Base-by-base conservation (phyloP, 2,888 invertebrate genomes). In the Mantis religiosa region DNA sequence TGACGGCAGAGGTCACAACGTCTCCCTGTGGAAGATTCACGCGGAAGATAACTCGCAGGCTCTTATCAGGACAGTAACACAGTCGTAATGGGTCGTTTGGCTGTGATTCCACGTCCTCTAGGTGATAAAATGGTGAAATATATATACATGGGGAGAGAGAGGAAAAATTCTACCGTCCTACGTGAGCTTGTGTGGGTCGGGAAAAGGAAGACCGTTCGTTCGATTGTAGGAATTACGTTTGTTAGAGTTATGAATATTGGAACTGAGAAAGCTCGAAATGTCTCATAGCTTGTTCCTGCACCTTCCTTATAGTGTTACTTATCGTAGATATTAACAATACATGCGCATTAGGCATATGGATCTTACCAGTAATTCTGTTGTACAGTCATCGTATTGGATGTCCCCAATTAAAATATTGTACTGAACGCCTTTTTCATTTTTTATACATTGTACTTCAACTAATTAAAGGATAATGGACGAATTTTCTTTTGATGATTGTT, bases 1-100 rank as follows among this genome's bases (percentile, higher is more conserved):
- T 71, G 54, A 71, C 54, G 54, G 54, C 20, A 20, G 1, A 20
- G 54, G 54, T 71, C 54, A 71, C 54, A 71, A 20, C 20, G 15
- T 6, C 54, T 71, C 54, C 54, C 54, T 71, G 54, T 71, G 54
- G 20, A 71, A 71, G 54, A 71, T 71, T 71, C 54, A 71, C 54
- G 54, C 54, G 54, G 54, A 71, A 71, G 54, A 71, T 85, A 85
- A 85, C 85, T 85, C 28, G 27, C 41, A 71, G 25, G 14, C n/a
- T 82, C 88, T 88, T 89, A 89, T 88, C 89, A 88, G 87, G 87
- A 83, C 83, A 88, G 30, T 71, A 71, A 30, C 86, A 86, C 30
- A 86, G 86, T 86, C 90, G 89, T 89, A 90, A 90, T 90, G 90
- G 90, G 89, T 81, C 90, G 90, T 90, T 90, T 89, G 89, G 89